Base-by-base conservation (phyloP, 2,797 vertebrate genomes). In the Lemur catta region DNA sequence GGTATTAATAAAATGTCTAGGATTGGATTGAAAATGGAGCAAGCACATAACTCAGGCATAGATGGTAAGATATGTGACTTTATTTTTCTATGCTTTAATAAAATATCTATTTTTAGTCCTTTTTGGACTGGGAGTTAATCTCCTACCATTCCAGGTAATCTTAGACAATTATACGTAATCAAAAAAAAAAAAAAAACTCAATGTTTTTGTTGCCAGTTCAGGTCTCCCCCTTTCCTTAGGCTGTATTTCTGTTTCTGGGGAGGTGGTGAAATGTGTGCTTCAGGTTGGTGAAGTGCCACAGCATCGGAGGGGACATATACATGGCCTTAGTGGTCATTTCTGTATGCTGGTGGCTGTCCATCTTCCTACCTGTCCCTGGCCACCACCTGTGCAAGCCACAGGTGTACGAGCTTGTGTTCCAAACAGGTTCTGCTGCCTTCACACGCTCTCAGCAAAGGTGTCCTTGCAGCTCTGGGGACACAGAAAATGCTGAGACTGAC, bases 61-160 rank as follows among this genome's bases (percentile, higher is more conserved):
- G n/a, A 38, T 11, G 38, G 4, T 41, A 65, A 75, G 28, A 65
- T 38, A 55, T 33, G n/a, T 76, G 38, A n/a, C 26, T 95, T 93
- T 67, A 63, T 17, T 95, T 94, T 85, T 92, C 74, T 52, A 10
- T 35, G 28, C 14, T 24, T 93, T 33, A 82, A 81, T 75, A 84
- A 92, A 76, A 93, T 79, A 65, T 22, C 38, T 46, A 38, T 17
- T 46, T 92, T 85, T 71, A 35, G 28, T 38, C 7, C 17, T 81
- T 81, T 78, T 72, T 82, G 67, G 9, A 69, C 24, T 63, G n/a
- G 17, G 52, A 52, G 46, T 28, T 75, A 80, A 69, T 72, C 41
- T 84, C 13, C 38, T 87, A 3, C 33, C 41, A 91, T 61, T 91
- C 46, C 38, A 24, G 15, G 18, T 52, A 86, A 72, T 33, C 71